Percentiles rank a stretch among this genome's conserved stretches.
These are phyloP conservation scores for Pomatorhinus ruficollis DNA, from an alignment of 2,113 vertebrate species.

Conservation along the genomic window DNA sequence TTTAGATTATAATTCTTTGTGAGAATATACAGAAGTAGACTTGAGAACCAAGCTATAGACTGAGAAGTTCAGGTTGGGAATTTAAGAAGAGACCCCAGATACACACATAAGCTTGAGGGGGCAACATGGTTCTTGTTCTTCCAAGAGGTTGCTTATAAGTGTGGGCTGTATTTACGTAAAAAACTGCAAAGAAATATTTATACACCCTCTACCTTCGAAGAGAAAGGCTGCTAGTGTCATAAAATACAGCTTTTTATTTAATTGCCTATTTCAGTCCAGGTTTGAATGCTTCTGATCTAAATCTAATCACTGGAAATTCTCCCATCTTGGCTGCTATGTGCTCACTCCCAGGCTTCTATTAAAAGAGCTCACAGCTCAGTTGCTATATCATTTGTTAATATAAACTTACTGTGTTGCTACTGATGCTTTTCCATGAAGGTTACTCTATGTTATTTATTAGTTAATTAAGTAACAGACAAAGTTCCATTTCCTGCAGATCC, in stretches of 20 bases:
- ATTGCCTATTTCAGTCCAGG: not conserved
- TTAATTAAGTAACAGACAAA: conserved; percentile 59
- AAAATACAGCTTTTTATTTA: not conserved
- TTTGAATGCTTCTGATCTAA: not conserved
- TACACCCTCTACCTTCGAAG: not conserved
- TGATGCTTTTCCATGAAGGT: conserved; percentile 18
- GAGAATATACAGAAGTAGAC: not conserved
- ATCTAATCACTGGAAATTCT: not conserved
- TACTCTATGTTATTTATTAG: conserved; percentile 50
- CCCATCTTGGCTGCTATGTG: not conserved
- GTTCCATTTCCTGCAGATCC: conserved; percentile 35
- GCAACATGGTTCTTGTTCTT: not conserved
- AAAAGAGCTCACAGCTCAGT: not conserved
- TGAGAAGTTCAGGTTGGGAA: not conserved
- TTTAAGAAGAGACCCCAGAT: not conserved
- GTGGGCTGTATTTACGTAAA: not conserved
- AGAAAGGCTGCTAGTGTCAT: not conserved
- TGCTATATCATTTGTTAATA: conserved; percentile 35
- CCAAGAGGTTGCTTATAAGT: not conserved
- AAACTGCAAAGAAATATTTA: not conserved
- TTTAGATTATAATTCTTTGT: not conserved
- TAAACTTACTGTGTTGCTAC: not conserved
- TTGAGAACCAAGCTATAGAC: not conserved
- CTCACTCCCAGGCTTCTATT: not conserved
- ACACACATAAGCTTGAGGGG: not conserved